These are phyloP conservation scores for Pan paniscus DNA, from an alignment of 2,113 vertebrate genomes.

Conservation along the genomic window DNA sequence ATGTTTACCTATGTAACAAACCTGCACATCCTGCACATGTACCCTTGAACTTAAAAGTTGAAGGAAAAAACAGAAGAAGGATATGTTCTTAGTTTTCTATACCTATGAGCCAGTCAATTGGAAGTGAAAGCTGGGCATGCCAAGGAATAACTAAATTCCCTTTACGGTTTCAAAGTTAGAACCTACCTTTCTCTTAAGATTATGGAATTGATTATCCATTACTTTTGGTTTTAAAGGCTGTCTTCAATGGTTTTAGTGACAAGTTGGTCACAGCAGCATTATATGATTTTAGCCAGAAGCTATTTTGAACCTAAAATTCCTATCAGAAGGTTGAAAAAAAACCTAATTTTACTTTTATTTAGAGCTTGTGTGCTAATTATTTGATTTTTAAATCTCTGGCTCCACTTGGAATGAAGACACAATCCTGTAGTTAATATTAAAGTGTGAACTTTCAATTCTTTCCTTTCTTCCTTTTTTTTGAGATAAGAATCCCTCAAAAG, in stretches of 20 bases:
- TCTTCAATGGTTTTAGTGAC: background rate
- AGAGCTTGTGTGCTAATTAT: background rate
- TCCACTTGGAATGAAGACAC: background rate
- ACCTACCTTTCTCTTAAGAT: background rate
- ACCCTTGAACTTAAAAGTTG: no score
- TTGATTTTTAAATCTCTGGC: background rate
- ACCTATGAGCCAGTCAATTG: background rate
- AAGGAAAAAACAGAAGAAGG: background rate
- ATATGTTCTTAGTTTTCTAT: background rate
- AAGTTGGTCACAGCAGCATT: background rate
- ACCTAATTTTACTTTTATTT: background rate
- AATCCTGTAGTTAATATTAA: background rate
- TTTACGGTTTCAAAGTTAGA: background rate
- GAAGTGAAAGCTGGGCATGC: background rate
- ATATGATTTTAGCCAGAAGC: background rate
- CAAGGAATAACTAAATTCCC: background rate
- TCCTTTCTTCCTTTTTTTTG: background rate
- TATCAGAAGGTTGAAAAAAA: background rate
- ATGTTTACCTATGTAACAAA: no score
- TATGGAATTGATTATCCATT: background rate
- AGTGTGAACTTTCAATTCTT: background rate
- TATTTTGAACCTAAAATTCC: background rate
- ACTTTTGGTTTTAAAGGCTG: constrained; percentile 7
- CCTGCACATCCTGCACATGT: no score
- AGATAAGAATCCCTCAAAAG: background rate